phyloP scores from a whole-genome alignment of 2,797 vertebrate genomes.

The Acanthornis magna region DNA sequence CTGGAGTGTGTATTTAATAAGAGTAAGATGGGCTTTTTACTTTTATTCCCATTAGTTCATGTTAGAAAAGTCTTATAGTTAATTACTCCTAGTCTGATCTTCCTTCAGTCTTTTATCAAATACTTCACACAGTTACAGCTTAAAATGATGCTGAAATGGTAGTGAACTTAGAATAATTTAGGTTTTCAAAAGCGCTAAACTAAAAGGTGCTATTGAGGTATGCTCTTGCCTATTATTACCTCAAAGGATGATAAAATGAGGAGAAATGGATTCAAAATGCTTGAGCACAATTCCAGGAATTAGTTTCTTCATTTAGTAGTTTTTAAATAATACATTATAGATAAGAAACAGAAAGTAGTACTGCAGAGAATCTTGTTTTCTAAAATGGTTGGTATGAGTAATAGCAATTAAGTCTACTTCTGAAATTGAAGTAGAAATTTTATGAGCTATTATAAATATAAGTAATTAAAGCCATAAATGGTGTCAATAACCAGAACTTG shows the following conservation, averaged over 20 bases:
- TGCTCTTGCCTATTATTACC: neutral
- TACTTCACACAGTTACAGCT: neutral
- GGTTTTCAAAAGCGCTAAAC: neutral
- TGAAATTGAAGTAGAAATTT: neutral
- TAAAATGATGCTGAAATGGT: neutral
- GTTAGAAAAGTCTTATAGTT: neutral
- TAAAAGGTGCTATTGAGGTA: neutral
- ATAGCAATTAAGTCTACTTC: neutral
- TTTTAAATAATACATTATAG: neutral
- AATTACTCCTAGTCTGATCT: neutral
- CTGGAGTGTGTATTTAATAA: neutral
- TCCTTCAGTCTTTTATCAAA: neutral
- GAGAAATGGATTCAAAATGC: neutral
- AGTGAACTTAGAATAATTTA: neutral
- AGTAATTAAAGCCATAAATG: neutral
- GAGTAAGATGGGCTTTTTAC: neutral
- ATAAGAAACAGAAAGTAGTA: neutral
- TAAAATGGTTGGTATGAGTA: neutral
- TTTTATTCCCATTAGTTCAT: neutral
- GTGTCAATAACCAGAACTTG: neutral
- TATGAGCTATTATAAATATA: neutral
- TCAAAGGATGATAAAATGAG: neutral
- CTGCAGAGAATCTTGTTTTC: neutral
- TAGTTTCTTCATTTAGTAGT: neutral
- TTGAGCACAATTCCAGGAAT: neutral